Base-by-base conservation (phyloP, 2,888 invertebrate species). In the Spisula solida region DNA sequence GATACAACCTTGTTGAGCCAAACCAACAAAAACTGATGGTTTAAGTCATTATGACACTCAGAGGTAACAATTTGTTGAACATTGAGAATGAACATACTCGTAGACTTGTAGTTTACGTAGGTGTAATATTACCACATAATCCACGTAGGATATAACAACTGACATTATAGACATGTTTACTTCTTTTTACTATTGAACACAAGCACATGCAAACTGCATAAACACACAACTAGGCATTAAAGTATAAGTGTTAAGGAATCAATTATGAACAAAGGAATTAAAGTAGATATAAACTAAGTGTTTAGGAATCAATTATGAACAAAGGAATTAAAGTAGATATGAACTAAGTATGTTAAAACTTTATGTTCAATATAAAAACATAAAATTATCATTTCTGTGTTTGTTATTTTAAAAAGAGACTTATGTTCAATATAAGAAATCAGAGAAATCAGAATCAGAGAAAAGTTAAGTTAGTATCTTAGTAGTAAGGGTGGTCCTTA, bases 231-330 rank as follows among this genome's bases (percentile, higher is more conserved):
- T 20, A 20, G n/a, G 60, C 10, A 66, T 25, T 66, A 66, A 66
- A 25, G 12, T 6, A n/a, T 66, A 66, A 66, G 60, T 25, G 25
- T 25, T 10, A 8, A 25, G 8, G 25, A n/a, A 25, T n/a, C n/a
- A n/a, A n/a, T 66, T 66, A 51, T 51, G 51, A 51, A 66, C 60
- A 66, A 66, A 20, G n/a, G 60, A n/a, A 66, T 25, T 66, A 66
- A 66, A 25, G 12, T 6, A n/a, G n/a, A 25, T 10, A 5, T 25
- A 6, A 10, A 25, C 25, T 66, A 66, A 66, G 60, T 25, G 25
- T 25, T 10, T 25, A 25, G 8, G 25, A n/a, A 25, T n/a, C n/a
- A n/a, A n/a, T 66, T 66, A 51, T 51, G 51, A 51, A 66, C 60
- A 66, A 66, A 66, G n/a, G n/a, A n/a, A n/a, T n/a, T n/a, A n/a